These are phyloP conservation scores for Brachyptera risi DNA, from an alignment of 2,888 invertebrate species.

Conservation along the genomic window DNA sequence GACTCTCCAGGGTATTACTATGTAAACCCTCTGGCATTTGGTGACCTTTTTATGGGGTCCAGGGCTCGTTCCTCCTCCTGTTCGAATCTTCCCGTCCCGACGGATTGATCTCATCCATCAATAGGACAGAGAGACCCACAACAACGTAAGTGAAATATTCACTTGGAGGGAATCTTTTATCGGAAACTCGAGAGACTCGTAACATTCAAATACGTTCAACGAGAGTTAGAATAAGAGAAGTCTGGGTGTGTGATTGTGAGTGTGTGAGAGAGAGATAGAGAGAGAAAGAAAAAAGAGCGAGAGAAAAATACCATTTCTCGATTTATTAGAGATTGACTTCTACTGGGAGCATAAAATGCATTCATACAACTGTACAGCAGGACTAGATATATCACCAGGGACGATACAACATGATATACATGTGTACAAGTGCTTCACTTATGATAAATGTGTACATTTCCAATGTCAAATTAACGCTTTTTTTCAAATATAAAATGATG, in stretches of 20 bases:
- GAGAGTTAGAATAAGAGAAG: too few species aligned
- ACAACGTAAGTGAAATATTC: slow-evolving; percentile 20
- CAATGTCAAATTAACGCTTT: too few species aligned
- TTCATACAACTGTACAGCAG: too few species aligned
- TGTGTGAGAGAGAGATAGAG: background rate
- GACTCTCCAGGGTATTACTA: background rate
- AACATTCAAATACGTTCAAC: slow-evolving; percentile 9
- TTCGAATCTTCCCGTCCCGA: background rate
- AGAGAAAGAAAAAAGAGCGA: background rate
- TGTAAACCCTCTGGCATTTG: background rate
- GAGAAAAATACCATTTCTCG: too few species aligned
- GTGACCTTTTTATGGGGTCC: slow-evolving; percentile 11
- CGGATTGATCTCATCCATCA: slow-evolving; percentile 15
- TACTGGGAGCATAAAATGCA: too few species aligned
- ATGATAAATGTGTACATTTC: too few species aligned
- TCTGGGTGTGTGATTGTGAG: background rate
- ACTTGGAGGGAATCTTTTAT: slow-evolving; percentile 13
- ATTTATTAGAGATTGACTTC: too few species aligned
- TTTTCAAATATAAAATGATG: too few species aligned
- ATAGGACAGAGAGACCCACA: slow-evolving; percentile 10
- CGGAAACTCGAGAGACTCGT: slow-evolving; percentile 11
- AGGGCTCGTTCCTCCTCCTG: background rate
- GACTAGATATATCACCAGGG: too few species aligned
- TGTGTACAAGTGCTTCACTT: too few species aligned
- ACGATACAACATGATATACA: too few species aligned